Base-by-base conservation (phyloP, 2,888 invertebrate species). In the Tolmerus cingulatus region DNA sequence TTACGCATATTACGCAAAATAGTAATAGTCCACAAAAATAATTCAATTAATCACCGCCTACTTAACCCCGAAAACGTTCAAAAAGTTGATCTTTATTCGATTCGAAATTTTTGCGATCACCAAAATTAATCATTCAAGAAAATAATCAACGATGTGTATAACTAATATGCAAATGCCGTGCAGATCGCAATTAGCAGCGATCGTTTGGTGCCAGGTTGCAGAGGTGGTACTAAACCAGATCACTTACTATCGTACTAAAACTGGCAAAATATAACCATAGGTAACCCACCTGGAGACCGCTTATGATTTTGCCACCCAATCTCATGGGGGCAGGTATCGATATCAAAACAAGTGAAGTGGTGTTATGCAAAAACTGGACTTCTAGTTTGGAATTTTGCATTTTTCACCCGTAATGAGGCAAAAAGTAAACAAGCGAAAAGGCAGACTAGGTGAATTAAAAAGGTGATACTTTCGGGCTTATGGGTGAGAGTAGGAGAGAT, bases 311-410 rank as follows among this genome's bases (percentile, higher is more conserved):
- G 78, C 46, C 51, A 51, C 79, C 79, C 79, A 79, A 79, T 51
- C 40, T 40, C 51, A 51, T 51, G 34, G 51, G 51, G 51, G 30
- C 51, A 79, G n/a, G 27, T 79, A 66, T 27, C 66, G 66, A 27
- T 66, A 27, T 19, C 27, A 27, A 8, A 51, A n/a, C n/a, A n/a
- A 51, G 43, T 16, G 14, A 16, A 55, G n/a, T 19, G 27, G 27
- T 51, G 51, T 79, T 79, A 79, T 79, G 79, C 79, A 79, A 79
- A 79, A 79, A 79, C 79, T 79, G 51, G 79, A 79, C 27, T 79
- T 79, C 79, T 27, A 40, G 30, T 51, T 51, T 46, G 79, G 79
- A 79, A 46, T 79, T 79, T 79, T 16, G 3, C 30, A 46, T 79
- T 79, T 79, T 79, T 79, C 19, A 66, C 27, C 27, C 16, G 23